Evolutionary conservation across 2,888 invertebrate genomes (phyloP), one percentile per base, ranked within the genome.

Genomic region (Hecatera dysodea): DNA sequence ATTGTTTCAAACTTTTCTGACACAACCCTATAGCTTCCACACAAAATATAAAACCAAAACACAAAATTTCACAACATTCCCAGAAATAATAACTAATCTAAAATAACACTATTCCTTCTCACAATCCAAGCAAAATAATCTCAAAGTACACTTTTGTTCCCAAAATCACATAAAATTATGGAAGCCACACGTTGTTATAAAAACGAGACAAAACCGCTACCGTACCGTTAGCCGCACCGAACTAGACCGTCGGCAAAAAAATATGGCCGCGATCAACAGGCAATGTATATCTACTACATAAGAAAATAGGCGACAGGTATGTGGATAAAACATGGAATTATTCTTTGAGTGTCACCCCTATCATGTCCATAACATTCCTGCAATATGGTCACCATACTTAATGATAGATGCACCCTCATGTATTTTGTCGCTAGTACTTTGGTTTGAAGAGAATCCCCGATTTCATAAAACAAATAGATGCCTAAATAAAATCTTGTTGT

Each of bases 231-330:
- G 77, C 84, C 86, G 88, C 73, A 83, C 72, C 69, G 87, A 86
- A 87, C 89, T 80, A 75, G 73, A 67, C 81, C 81, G 78, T 50
- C 71, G 75, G 80, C 80, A 78, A 75, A 74, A 79, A 78, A 82
- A 71, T 67, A 56, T 68, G 66, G 66, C 50, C 67, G 65, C 73
- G 46, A 57, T 69, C 88, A 80, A 64, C 88, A 91, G 90, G 90
- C 91, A 87, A 90, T 91, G 90, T 91, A 89, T 89, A 83, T 60
- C 64, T 84, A 83, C 86, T 82, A 83, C 86, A 80, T 83, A 83
- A 67, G 83, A 84, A 84, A 80, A 72, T 62, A 67, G 60, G 22
- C 8, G 39, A 53, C 86, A 92, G 91, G 91, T 92, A 92, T 91
- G 91, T 91, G 69, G 62, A 86, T 83, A 82, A 75, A 71, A 60